Conservation (phyloP, 2,888 invertebrate genomes). For the Phoronis australis region DNA sequence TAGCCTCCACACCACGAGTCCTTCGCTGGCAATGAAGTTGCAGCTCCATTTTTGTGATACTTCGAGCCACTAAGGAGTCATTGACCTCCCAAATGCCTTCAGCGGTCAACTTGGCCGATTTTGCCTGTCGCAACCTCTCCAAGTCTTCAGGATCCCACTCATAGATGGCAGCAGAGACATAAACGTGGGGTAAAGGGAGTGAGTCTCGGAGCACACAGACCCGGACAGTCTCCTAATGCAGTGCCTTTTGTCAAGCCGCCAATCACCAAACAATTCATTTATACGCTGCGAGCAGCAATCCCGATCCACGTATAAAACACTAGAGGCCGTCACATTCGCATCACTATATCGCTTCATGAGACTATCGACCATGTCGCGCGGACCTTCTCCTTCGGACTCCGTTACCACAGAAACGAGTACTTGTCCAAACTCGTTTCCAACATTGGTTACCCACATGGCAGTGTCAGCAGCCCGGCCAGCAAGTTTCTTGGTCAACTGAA, state of each 20-base stretch:
- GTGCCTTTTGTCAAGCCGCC: slow-evolving; percentile 25
- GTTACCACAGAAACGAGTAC: too few relatives aligned
- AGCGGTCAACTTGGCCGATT: slow-evolving; percentile 6
- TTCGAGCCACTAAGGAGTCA: background rate
- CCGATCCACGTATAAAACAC: too few relatives aligned
- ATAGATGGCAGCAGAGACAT: slow-evolving; percentile 20
- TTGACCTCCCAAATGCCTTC: background rate
- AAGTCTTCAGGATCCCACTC: slow-evolving; percentile 17
- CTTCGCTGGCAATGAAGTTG: slow-evolving; percentile 13
- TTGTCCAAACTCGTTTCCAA: too few relatives aligned
- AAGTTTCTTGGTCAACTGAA: too few relatives aligned
- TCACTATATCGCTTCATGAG: too few relatives aligned
- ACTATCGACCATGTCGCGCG: too few relatives aligned
- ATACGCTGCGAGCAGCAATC: too few relatives aligned
- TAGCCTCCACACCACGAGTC: slow-evolving; percentile 15
- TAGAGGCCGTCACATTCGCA: too few relatives aligned
- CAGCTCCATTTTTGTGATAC: slow-evolving; percentile 13
- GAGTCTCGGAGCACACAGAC: slow-evolving; percentile 17
- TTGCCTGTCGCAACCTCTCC: slow-evolving; percentile 8
- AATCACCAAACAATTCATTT: too few relatives aligned
- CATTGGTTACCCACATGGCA: too few relatives aligned
- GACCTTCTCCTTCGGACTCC: too few relatives aligned
- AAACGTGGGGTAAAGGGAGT: slow-evolving; percentile 19
- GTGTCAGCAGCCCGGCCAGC: too few relatives aligned
- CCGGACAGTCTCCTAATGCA: slow-evolving; percentile 21